These are phyloP conservation scores for Ceyx melanurus DNA, from an alignment of 2,113 vertebrate genomes.

Conservation along the genomic window DNA sequence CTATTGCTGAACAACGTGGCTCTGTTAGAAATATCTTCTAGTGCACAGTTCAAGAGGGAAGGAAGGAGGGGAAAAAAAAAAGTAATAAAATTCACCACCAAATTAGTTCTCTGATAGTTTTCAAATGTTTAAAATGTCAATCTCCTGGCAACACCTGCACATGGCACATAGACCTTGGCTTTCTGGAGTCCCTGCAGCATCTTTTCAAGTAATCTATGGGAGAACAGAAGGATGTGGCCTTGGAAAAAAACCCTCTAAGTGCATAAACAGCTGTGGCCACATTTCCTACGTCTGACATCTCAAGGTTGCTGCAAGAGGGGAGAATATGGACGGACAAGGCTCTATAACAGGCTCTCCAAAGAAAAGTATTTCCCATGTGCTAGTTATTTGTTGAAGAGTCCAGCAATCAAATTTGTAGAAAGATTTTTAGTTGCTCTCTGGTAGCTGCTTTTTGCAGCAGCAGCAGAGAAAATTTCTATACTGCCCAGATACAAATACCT, in stretches of 20 bases:
- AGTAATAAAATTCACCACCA: background rate
- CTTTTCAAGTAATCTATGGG: conserved; percentile 8
- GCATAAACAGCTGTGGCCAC: conserved; percentile 76
- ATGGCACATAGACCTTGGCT: conserved; percentile 6
- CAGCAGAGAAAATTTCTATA: background rate
- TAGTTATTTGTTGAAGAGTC: background rate
- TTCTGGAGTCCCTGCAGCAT: conserved; percentile 43
- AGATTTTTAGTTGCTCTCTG: background rate
- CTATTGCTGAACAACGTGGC: background rate
- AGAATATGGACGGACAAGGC: conserved; percentile 33
- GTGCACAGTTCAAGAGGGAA: background rate
- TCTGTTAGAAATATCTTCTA: conserved; percentile 26
- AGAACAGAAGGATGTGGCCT: conserved; percentile 63
- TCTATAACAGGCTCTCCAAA: background rate
- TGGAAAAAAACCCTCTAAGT: conserved; percentile 62
- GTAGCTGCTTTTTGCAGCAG: background rate
- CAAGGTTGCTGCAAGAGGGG: conserved; percentile 63
- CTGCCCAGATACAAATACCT: background rate
- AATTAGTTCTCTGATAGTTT: background rate
- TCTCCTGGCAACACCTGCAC: background rate
- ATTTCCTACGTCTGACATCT: conserved; percentile 63
- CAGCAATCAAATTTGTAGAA: background rate
- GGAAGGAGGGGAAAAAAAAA: background rate
- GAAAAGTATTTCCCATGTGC: background rate
- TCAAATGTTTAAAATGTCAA: conserved; percentile 36